Evolutionary conservation across 92 coral and sea anemone species (phyloP), one percentile per base, ranked within the genome.

Genomic region (Epizoanthus illoricatus): DNA sequence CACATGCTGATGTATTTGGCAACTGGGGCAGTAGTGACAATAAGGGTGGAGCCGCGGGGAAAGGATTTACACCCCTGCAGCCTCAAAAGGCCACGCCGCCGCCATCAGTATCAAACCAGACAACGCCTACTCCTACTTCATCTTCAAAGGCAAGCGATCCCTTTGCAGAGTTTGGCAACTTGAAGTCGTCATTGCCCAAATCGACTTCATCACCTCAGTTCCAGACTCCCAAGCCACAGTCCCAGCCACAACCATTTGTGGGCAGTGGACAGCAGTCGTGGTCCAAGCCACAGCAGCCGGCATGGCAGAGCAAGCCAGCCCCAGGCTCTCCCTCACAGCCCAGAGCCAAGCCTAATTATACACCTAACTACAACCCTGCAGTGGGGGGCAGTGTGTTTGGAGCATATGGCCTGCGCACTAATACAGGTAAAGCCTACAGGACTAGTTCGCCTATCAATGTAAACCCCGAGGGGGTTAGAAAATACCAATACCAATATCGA

Each of bases 161-260:
- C n/a, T 97, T 97, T 86, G 96, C 99, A 58, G 94, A 90, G 73
- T 85, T 97, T 67, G 99, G 98, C 16, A 88, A 91, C 65, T 79
- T 97, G 81, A 80, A 76, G 60, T 69, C 92, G 17, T 73, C 73
- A 21, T 65, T 89, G 59, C 92, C 90, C 23, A 80, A 74, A 54
- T 69, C 88, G 23, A 81, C 91, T 17, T 45, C 94, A 19, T 69
- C 89, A 36, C 87, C 91, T 2, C 82, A 88, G 67, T 90, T 92
- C 79, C 62, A 75, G 87, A 57, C 75, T 69, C 76, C 80, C 79
- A 75, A 60, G 45, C 83, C 92, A 5, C 70, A 81, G 64, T 21
- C 70, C 5, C 92, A 86, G 55, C 90, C 23, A 12, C 88, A 88
- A 0, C 79, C 88, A 36, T 74, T 84, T 69, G 73, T 84, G 52